Evolutionary conservation across 2,888 invertebrate genomes (phyloP), one percentile per base, ranked within the genome.

Genomic region (Octodonta nipae): DNA sequence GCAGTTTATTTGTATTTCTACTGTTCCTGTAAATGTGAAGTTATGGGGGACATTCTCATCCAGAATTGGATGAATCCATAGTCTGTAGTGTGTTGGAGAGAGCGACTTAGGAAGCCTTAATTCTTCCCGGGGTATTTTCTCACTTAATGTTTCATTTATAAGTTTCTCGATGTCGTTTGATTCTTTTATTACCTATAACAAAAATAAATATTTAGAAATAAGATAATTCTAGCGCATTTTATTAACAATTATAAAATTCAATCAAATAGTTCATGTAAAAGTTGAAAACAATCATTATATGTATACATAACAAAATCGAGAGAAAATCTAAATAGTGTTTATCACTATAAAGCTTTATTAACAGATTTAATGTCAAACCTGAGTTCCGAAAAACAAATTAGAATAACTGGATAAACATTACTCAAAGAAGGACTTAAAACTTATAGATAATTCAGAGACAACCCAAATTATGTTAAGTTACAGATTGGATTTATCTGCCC

Each of bases 11-110:
- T 48, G 33, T 12, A 60, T 59, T 15, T 50, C 43, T 1, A 58
- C 56, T 34, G 46, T 44, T 4, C 58, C 60, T 4, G 50, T 51
- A 38, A 59, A 60, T 2, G 56, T 58, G 30, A 58, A 58, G 42
- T 56, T 58, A 15, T 51, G 45, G 3, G 42, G 37, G 4, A 35
- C 33, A 4, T 42, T 37, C 39, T 58, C 56, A 34, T 59, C 54
- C 30, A 60, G 36, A 32, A 54, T 45, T 5, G 61, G 60, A 38
- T 55, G 50, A 4, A 61, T 47, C 42, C 47, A 50, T 5, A 61
- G 32, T 17, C 49, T 47, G 37, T 61, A 61, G 37, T 54, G 47
- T 2, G 49, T 28, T 1, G 60, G 60, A 35, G 41, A 37, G 4
- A 60, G 13, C 27, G 43, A 32, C 10, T 41, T 46, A 1, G 58